Percentiles rank a stretch among this genome's conserved stretches.
These are phyloP conservation scores for Bombus pyrosoma DNA, from an alignment of 1,140 invertebrate genomes.

Conservation along the genomic window DNA sequence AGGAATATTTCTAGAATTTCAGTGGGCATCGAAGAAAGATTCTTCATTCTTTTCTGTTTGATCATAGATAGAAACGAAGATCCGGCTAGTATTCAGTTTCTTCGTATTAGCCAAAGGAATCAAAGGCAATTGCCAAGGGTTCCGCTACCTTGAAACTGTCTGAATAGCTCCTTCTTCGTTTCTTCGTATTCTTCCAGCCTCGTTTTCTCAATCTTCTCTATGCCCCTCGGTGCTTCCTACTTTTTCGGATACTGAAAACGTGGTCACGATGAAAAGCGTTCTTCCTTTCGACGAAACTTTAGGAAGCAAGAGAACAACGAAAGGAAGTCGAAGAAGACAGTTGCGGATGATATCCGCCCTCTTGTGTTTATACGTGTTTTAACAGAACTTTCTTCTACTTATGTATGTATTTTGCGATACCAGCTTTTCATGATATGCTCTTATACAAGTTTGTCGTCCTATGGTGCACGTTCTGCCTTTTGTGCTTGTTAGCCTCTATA, in stretches of 20 bases:
- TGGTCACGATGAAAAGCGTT: conserved; percentile 58
- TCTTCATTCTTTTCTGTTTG: conserved; percentile 10
- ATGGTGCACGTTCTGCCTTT: not conserved
- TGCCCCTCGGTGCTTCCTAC: not conserved
- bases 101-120: conserved; percentile 65
- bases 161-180: conserved; percentile 52
- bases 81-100: conserved; percentile 58
- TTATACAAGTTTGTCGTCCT: not conserved
- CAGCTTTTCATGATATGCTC: not conserved
- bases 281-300: conserved; percentile 18
- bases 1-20: conserved; percentile 12
- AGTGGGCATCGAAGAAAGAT: not conserved
- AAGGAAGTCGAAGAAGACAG: not conserved
- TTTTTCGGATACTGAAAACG: conserved; percentile 47
- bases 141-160: conserved; percentile 39
- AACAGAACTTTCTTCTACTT: not conserved
- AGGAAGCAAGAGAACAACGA: conserved; percentile 2
- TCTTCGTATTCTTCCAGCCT: not conserved
- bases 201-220: conserved; percentile 14
- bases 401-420: not conserved
- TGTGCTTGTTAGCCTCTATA: not conserved
- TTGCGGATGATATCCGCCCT: not conserved
- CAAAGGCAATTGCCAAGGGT: conserved; percentile 65
- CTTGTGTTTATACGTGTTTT: conserved; percentile 1
- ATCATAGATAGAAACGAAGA: conserved; percentile 16